Conservation (phyloP, 2,113 vertebrate genomes). For the Elgaria multicarinata region DNA sequence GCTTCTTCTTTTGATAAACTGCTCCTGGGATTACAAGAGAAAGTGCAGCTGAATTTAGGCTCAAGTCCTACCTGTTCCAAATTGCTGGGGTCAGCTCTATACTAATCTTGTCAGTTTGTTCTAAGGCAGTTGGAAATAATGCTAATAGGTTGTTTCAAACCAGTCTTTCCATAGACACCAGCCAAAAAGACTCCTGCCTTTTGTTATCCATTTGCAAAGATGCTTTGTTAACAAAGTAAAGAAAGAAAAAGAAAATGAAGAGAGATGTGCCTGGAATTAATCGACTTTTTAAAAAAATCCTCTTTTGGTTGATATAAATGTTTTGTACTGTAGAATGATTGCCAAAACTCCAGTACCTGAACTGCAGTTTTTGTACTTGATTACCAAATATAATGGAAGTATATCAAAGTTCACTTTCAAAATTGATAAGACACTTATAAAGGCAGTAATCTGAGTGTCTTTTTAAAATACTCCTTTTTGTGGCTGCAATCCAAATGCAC, state of each 20-base stretch:
- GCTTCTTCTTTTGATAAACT: background rate
- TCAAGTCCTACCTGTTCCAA: background rate
- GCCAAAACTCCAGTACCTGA: background rate
- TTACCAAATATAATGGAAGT: too few relatives aligned
- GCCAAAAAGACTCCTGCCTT: background rate
- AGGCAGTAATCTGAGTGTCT: too few relatives aligned
- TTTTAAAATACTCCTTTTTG: background rate
- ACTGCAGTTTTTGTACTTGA: background rate
- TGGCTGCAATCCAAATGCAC: too few relatives aligned
- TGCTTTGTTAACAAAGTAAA: background rate
- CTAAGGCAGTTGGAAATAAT: background rate
- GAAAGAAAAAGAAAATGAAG: constrained; percentile 33
- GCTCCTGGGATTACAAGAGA: background rate
- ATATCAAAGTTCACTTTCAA: background rate
- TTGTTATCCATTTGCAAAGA: background rate
- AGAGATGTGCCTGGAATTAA: constrained; percentile 12
- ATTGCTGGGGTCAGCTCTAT: fast-evolving
- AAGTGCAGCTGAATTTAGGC: background rate
- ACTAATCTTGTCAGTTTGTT: fast-evolving
- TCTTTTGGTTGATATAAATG: background rate
- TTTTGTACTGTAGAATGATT: background rate
- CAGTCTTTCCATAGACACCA: background rate
- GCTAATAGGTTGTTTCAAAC: background rate
- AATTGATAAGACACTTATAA: background rate
- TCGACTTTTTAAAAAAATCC: background rate